Evolutionary conservation across 2,113 vertebrate species (phyloP).

Genomic region (Mastomys natalensis): DNA sequence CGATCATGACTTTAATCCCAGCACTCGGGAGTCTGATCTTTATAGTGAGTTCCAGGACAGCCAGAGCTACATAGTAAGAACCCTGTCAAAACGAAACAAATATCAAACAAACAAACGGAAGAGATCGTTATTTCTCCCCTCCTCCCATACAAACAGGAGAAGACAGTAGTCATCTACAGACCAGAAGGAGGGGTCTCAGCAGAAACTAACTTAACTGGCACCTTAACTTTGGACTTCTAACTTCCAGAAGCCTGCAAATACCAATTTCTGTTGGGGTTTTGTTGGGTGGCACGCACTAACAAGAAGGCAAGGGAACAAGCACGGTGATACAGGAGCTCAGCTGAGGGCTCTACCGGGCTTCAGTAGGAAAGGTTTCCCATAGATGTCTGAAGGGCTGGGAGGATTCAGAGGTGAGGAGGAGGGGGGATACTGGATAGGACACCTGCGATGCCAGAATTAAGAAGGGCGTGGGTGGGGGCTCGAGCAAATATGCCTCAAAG

Average conservation of each 20-base stretch:
- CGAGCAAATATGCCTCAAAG: conserved; percentile 91
- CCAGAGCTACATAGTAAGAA: neutral
- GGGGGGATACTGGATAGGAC: fast-evolving
- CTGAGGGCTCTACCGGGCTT: neutral
- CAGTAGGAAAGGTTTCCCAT: neutral
- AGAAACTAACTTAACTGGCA: neutral
- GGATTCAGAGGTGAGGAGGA: neutral
- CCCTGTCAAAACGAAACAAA: neutral
- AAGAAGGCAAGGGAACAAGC: fast-evolving
- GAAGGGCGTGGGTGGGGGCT: fast-evolving
- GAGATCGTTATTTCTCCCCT: neutral
- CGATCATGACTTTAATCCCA: neutral
- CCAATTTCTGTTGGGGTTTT: neutral
- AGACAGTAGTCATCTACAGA: neutral
- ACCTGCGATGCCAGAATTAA: neutral
- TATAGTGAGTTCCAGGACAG: neutral
- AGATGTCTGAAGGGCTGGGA: neutral
- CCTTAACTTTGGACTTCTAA: neutral
- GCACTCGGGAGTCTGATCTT: neutral
- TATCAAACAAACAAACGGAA: neutral
- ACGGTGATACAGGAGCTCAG: neutral
- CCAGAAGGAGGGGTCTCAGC: neutral
- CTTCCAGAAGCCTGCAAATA: neutral
- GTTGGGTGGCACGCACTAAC: neutral
- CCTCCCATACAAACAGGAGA: neutral